phyloP scores from a whole-genome alignment of 1,140 invertebrate genomes.

The Halictus rubicundus region DNA sequence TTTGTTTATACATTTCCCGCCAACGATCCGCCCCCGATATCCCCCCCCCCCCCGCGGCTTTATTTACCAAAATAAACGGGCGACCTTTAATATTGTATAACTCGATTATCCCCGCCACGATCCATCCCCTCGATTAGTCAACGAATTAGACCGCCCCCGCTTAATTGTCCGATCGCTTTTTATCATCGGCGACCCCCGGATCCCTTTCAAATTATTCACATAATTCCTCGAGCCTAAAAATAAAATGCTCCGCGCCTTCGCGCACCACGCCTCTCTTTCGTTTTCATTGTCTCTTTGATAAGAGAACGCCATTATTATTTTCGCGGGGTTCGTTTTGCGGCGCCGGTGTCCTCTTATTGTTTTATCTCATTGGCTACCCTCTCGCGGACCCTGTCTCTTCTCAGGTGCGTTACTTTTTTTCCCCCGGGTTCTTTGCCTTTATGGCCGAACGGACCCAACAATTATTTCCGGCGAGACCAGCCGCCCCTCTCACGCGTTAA shows the following conservation, averaged over 20 bases:
- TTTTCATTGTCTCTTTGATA: conserved; percentile 15
- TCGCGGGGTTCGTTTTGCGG: conserved; percentile 12
- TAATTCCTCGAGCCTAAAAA: conserved; percentile 16
- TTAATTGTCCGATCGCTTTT: conserved; percentile 39
- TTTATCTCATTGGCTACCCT: conserved; percentile 13
- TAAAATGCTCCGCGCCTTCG: not conserved
- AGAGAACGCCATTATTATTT: conserved; percentile 44
- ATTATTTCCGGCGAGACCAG: conserved; percentile 1
- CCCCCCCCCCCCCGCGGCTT: not conserved
- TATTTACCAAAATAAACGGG: conserved; percentile 5
- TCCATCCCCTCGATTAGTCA: not conserved
- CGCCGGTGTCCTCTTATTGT: conserved; percentile 24
- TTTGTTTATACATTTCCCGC: conserved; percentile 14
- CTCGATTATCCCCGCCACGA: not conserved
- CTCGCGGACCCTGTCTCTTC: not conserved
- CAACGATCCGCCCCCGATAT: not conserved
- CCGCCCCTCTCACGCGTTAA: not conserved
- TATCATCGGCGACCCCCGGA: conserved; percentile 7
- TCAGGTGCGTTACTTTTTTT: no score
- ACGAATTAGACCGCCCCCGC: conserved; percentile 23
- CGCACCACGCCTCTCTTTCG: no score
- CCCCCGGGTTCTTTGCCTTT: no score
- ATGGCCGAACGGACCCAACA: not conserved
- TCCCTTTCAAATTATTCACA: conserved; percentile 39
- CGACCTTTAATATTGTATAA: no score